Evolutionary conservation across 2,888 invertebrate species (phyloP), one percentile per base, ranked within the genome.

Genomic region (Eupithecia tripunctaria): DNA sequence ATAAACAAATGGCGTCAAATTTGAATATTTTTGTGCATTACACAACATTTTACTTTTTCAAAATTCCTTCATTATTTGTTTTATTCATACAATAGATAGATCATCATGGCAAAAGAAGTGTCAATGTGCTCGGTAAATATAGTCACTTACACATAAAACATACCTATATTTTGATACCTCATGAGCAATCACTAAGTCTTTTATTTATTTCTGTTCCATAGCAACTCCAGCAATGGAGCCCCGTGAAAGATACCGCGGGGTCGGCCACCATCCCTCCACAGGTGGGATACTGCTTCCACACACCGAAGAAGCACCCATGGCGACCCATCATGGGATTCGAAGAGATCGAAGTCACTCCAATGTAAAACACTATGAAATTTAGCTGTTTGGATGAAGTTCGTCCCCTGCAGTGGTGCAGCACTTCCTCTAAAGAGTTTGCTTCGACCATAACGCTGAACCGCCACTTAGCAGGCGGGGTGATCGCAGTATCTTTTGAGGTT

Each of bases 221-320:
- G 97, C 97, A 97, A 96, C 95, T 97, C 77, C 97, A 97, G 95
- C 96, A 97, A 95, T 96, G 97, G 96, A 96, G 95, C 82, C 95
- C 95, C 36, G 95, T 95, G 74, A 96, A 97, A 94, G 96, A 97
- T 80, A 95, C 95, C 21, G 94, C 95, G 32, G 95, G 95, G 0
- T 95, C 96, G 0, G 95, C 96, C 25, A 92, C 95, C 70, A 91
- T 95, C 76, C 96, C 97, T 15, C 93, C 96, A 4, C 95, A 96
- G 82, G 95, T 96, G 43, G 96, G 96, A 59, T 95, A 96, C 82
- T 96, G 96, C 82, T 96, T 96, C 87, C 96, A 97, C 90, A 96
- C 97, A 1, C 96, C 97, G 0, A 95, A 96, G 78, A 96, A 96
- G 72, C 97, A 97, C 88, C 97, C 97, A 25, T 97, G 97, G 97